A percentile compares a stretch with the other conserved stretches of the same genome.
These are phyloP conservation scores for Aptenodytes forsteri DNA, from an alignment of 2,113 vertebrate genomes.

Conservation along the genomic window DNA sequence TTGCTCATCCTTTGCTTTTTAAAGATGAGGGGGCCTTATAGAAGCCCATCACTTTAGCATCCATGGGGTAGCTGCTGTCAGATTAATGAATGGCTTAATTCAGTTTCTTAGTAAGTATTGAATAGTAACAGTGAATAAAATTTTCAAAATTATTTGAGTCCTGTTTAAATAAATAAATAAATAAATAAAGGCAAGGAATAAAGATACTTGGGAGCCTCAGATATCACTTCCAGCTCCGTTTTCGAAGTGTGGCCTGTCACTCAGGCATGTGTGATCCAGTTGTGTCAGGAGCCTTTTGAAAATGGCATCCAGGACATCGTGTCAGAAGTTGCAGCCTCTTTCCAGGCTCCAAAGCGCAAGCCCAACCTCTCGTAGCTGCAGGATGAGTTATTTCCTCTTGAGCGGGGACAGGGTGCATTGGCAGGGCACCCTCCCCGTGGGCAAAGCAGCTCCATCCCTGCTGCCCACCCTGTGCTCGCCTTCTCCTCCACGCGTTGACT, in stretches of 20 bases:
- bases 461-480: rapidly evolving
- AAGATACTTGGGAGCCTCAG: background rate
- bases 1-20: background rate
- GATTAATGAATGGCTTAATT: background rate
- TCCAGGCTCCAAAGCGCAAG: background rate
- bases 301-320: background rate
- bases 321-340: conserved; percentile 24
- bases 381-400: background rate
- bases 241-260: background rate
- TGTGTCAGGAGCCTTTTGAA: background rate
- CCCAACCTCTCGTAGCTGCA: rapidly evolving
- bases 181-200: background rate
- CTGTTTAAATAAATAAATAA: background rate
- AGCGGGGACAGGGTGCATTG: background rate
- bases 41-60: background rate
- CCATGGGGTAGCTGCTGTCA: background rate
- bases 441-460: background rate
- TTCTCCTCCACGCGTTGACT: background rate
- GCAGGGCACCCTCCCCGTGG: background rate
- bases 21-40: background rate
- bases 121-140: background rate
- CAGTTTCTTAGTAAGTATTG: background rate
- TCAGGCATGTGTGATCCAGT: background rate
- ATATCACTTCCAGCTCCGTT: background rate
- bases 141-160: background rate